Evolutionary conservation across 2,113 vertebrate genomes (phyloP).

Genomic region (Ictalurus punctatus): DNA sequence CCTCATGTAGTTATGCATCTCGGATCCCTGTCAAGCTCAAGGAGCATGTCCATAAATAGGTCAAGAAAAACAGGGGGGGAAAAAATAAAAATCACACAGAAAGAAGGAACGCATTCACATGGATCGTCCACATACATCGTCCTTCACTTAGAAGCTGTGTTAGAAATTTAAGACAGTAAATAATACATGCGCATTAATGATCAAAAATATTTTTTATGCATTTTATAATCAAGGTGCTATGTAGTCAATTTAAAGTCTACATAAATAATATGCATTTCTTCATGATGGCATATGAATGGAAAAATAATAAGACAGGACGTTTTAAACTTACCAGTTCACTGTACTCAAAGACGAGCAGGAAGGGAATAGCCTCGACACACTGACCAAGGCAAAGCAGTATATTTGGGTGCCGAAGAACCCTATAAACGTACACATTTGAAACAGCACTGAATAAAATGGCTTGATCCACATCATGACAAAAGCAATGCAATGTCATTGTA

Average conservation of each 20-base stretch:
- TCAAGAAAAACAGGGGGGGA: conserved; percentile 54
- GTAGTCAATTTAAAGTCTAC: not conserved
- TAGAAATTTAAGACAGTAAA: not conserved
- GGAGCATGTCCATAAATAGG: conserved; percentile 54
- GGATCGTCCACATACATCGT: conserved; percentile 12
- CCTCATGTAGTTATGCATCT: conserved; percentile 60
- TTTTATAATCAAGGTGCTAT: not conserved
- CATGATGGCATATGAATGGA: no score
- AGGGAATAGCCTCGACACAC: conserved; percentile 92
- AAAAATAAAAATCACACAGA: conserved; percentile 60
- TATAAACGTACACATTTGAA: conserved; percentile 50
- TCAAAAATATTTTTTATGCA: not conserved
- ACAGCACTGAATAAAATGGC: conserved; percentile 10
- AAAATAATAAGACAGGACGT: not conserved
- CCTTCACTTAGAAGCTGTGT: conserved; percentile 2
- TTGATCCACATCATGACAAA: not conserved
- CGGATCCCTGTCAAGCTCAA: conserved; percentile 49
- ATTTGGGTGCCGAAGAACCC: conserved; percentile 88
- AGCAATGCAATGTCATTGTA: conserved; percentile 38
- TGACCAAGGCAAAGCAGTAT: conserved; percentile 92
- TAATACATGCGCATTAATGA: not conserved
- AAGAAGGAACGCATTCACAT: conserved; percentile 30
- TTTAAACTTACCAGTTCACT: conserved; percentile 89
- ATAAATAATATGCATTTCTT: not conserved
- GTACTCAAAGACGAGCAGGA: conserved; percentile 93